Evolutionary conservation across 2,797 vertebrate genomes (phyloP).

Genomic region (Lepidocolaptes lacrymiger): DNA sequence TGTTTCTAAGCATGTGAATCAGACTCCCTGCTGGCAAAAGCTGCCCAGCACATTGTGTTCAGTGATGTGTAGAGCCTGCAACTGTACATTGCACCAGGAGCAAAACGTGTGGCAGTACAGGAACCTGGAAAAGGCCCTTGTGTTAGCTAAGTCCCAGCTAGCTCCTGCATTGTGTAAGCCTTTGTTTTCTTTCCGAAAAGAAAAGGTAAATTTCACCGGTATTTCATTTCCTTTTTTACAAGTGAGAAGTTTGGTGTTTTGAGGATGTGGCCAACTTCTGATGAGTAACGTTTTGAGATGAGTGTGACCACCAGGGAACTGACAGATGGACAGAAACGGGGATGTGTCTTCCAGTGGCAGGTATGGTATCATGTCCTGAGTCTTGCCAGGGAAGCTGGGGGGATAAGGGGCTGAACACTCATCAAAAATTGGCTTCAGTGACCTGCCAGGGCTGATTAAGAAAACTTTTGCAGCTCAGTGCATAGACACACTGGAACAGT

Average conservation of each 20-base stretch:
- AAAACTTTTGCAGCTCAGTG: not conserved
- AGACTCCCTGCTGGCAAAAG: not conserved
- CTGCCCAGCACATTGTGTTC: not conserved
- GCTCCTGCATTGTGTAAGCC: not conserved
- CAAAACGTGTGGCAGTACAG: not conserved
- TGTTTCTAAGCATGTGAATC: not conserved
- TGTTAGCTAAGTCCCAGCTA: not conserved
- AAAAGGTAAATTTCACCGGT: not conserved
- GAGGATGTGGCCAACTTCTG: not conserved
- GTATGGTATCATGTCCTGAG: not conserved
- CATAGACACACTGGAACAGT: not conserved
- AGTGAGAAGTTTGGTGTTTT: not conserved
- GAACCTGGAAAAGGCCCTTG: not conserved
- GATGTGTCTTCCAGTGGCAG: not conserved
- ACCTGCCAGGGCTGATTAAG: not conserved
- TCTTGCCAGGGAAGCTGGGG: not conserved
- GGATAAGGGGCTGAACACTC: not conserved
- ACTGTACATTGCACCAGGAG: not conserved
- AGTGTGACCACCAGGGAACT: fast-evolving
- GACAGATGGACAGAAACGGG: not conserved
- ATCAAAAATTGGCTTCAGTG: not conserved
- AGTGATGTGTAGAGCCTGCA: not conserved
- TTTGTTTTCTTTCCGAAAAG: not conserved
- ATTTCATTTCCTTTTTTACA: not conserved
- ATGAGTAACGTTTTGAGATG: not conserved